phyloP scores from a whole-genome alignment of 64 coral and sea anemone species.

The Orbicella faveolata region DNA sequence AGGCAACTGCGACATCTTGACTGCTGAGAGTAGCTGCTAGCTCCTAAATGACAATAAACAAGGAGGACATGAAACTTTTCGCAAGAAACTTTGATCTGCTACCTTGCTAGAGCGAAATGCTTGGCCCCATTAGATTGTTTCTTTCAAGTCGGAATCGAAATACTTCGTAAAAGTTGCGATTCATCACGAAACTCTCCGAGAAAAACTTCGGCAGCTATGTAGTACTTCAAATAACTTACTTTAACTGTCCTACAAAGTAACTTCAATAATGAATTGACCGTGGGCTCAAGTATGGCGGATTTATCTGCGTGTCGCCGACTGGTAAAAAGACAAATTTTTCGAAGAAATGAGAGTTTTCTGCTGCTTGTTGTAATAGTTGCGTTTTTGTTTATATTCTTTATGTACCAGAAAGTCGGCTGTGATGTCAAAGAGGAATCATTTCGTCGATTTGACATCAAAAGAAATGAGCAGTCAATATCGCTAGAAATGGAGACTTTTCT shows the following conservation, averaged over 20 bases:
- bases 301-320: neutral
- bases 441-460: neutral
- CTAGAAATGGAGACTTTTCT: conserved; percentile 27
- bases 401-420: conserved; percentile 23
- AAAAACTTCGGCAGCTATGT: neutral
- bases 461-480: conserved; percentile 10
- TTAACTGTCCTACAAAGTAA: neutral
- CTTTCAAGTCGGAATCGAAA: neutral
- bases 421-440: neutral
- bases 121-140: neutral
- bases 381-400: neutral
- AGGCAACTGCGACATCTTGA: conserved; percentile 29
- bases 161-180: neutral
- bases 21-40: neutral
- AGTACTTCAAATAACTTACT: neutral
- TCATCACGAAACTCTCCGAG: neutral
- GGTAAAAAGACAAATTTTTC: conserved; percentile 36
- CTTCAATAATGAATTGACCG: neutral
- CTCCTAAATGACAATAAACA: neutral
- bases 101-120: neutral
- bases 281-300: conserved; percentile 18
- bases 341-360: conserved; percentile 22
- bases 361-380: neutral
- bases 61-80: neutral
- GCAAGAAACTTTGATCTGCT: neutral